These are phyloP conservation scores for Perodicticus potto DNA, from an alignment of 2,797 vertebrate species.

Conservation along the genomic window DNA sequence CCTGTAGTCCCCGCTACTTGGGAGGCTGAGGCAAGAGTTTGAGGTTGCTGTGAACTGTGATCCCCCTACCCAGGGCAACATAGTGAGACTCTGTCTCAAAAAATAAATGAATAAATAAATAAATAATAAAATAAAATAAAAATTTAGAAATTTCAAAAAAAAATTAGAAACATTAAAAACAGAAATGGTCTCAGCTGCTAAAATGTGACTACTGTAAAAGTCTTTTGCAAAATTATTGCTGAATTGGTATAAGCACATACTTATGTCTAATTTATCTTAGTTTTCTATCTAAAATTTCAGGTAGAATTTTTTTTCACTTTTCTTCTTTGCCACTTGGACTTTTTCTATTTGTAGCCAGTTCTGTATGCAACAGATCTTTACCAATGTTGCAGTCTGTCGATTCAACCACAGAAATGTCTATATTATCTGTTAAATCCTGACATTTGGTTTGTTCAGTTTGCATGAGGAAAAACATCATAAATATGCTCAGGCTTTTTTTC, in stretches of 20 bases:
- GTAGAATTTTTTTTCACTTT: background rate
- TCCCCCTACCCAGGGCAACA: too few species aligned
- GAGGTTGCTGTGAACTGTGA: too few species aligned
- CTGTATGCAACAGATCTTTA: background rate
- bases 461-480: background rate
- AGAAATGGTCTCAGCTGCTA: background rate
- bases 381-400: background rate
- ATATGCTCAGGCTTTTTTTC: background rate
- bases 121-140: background rate
- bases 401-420: constrained; percentile 39
- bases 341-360: constrained; percentile 34
- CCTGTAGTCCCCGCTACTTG: too few species aligned
- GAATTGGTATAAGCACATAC: background rate
- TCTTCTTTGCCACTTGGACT: background rate
- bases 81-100: too few species aligned
- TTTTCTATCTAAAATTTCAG: background rate
- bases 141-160: constrained; percentile 6
- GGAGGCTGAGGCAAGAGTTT: too few species aligned
- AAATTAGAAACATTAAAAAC: background rate
- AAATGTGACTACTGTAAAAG: constrained; percentile 36
- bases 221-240: constrained; percentile 35
- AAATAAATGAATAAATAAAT: too few species aligned
- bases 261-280: background rate
- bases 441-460: background rate
- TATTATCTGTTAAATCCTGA: background rate